Base-by-base conservation (phyloP, 2,113 vertebrate genomes). In the Heliornis fulica region DNA sequence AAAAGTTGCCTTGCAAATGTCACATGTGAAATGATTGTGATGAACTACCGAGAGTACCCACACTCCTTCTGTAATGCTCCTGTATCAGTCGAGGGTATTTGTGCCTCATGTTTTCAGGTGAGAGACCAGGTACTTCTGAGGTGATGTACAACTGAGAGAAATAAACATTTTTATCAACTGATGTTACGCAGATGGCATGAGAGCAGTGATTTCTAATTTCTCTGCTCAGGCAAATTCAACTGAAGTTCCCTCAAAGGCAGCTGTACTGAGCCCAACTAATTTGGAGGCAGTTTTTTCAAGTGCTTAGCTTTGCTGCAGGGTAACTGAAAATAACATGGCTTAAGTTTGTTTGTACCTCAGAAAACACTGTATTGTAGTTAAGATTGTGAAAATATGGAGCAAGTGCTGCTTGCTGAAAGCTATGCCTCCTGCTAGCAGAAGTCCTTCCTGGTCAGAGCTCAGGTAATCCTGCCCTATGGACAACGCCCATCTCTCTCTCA, bases 1-100 rank as follows among this genome's bases (percentile, higher is more conserved):
- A 7, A 4, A 34, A 48, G 34, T 22, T 31, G n/a, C 29, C 23
- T 50, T 54, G 43, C 26, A 51, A 14, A 72, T 4, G 13, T 83
- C 28, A 7, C 5, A 0, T 2, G 0, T 32, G 41, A 34, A 50
- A 54, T 2, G 5, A 5, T 32, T 28, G 36, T 38, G 13, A 5
- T 14, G 63, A 15, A 15, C 8, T 50, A 11, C 14, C 12, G 5
- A 3, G 26, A 21, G 54, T 28, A 81, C 31, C 59, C 21, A 0
- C 5, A 29, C 2, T 0, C 36, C 29, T 23, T 23, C 38, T 11
- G 74, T 36, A 74, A 9, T 4, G 15, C 4, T 31, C 13, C 0
- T 0, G 14, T 20, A 3, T 8, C 36, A 18, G 7, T 15, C 13
- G 7, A 54, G 8, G 7, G 7, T 25, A 20, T 43, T 36, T 40